Evolutionary conservation across 2,113 vertebrate genomes (phyloP).

Genomic region (Pavo muticus): DNA sequence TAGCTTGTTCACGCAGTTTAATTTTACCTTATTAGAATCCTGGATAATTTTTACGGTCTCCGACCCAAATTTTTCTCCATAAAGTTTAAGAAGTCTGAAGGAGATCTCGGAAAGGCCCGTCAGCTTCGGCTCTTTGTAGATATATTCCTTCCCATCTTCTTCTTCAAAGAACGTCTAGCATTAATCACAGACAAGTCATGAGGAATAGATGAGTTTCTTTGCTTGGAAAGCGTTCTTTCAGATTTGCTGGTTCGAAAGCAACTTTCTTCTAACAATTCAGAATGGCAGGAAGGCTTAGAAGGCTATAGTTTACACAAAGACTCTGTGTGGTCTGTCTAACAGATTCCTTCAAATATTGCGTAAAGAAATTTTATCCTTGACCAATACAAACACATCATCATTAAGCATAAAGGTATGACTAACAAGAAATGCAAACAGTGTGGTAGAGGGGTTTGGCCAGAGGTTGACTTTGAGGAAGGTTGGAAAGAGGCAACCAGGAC

Average conservation of each 20-base stretch:
- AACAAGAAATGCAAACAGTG: neutral
- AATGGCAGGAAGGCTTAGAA: neutral
- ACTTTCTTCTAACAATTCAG: neutral
- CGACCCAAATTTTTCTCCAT: conserved; percentile 94
- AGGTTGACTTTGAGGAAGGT: neutral
- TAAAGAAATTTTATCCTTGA: neutral
- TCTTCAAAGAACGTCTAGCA: conserved; percentile 94
- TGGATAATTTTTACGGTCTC: conserved; percentile 95
- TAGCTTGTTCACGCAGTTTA: neutral
- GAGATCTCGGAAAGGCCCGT: conserved; percentile 96
- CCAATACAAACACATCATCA: neutral
- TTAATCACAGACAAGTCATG: neutral
- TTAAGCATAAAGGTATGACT: neutral
- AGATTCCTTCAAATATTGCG: neutral
- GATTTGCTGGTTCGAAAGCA: neutral
- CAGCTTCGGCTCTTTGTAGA: conserved; percentile 98
- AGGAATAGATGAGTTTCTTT: neutral
- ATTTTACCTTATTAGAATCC: conserved; percentile 93
- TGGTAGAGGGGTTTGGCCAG: neutral
- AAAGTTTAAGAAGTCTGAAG: conserved; percentile 90
- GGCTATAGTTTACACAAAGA: neutral
- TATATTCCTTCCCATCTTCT: conserved; percentile 96
- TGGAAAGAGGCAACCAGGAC: neutral
- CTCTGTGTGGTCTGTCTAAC: neutral
- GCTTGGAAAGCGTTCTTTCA: neutral